Evolutionary conservation across 92 coral and sea anemone genomes (phyloP), one percentile per base, ranked within the genome.

Genomic region (Montipora capitata): DNA sequence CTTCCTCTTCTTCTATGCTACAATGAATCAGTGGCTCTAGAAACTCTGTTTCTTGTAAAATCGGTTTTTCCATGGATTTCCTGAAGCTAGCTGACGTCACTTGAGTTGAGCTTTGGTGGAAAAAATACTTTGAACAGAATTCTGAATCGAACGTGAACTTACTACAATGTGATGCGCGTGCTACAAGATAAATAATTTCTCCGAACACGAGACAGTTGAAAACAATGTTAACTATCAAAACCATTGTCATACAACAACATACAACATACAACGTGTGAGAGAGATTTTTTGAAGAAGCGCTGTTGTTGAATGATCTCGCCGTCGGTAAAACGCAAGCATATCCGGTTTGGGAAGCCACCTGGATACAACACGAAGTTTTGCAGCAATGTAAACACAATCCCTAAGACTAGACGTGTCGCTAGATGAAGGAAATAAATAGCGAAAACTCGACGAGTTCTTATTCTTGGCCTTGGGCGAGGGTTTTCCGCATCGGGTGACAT

Each of bases 381-480:
- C 17, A 90, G 15, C 44, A 65, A 20, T 42, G 45, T 27, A 67
- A 79, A 86, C 18, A 73, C 4, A 85, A 90, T 74, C 16, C 88
- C 87, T 56, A 78, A 39, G 0, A 40, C 40, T 38, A 85, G 42
- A 49, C 94, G 94, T 40, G 54, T 39, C 0, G 79, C 12, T 0
- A 90, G 84, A 35, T 90, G 94, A 12, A 56, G 4, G n/a, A 88
- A 38, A 78, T 90, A 90, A 52, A 11, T 79, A 40, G 4, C 9
- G 56, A 90, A 85, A 68, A 90, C 79, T 56, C 76, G 64, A 7
- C 82, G 84, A 59, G 86, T 78, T 72, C 48, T 67, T n/a, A 57
- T 62, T 66, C 49, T 78, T 11, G 68, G 83, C 40, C 68, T 64
- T 17, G 71, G 89, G 20, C 85, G 80, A 58, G 80, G 92, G 73